Percentiles rank a stretch among this genome's conserved stretches.
phyloP scores from a whole-genome alignment of 2,113 vertebrate species.

The Cochlearius cochlearius region DNA sequence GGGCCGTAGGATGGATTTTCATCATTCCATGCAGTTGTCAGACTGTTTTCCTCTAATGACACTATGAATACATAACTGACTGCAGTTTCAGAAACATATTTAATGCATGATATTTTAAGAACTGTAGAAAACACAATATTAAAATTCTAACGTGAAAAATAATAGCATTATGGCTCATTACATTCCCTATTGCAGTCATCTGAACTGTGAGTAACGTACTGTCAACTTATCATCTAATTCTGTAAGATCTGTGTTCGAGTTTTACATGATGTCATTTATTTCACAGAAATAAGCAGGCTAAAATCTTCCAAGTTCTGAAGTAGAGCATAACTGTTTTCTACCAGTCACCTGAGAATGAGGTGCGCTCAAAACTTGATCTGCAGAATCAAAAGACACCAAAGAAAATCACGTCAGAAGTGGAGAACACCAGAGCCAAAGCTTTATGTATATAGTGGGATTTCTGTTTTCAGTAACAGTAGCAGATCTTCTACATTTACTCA shows the following conservation, averaged over 20 bases:
- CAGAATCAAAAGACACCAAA: not conserved
- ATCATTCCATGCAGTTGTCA: constrained; percentile 36
- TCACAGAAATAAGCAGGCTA: constrained; percentile 23
- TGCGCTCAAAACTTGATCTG: not conserved
- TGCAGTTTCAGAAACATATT: constrained; percentile 54
- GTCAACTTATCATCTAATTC: constrained; percentile 58
- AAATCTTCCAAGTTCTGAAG: constrained; percentile 16
- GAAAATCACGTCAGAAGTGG: not conserved
- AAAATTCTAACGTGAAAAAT: constrained; percentile 74
- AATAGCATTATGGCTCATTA: constrained; percentile 73
- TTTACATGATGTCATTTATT: constrained; percentile 64
- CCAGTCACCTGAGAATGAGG: constrained; percentile 5
- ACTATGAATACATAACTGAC: constrained; percentile 47
- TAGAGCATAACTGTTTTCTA: not conserved
- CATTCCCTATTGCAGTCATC: constrained; percentile 52
- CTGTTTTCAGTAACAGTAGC: not conserved
- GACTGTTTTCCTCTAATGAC: constrained; percentile 43
- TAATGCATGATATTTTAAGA: constrained; percentile 72
- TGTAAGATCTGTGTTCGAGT: constrained; percentile 51
- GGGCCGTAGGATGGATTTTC: not conserved
- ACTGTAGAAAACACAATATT: constrained; percentile 67
- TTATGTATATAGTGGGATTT: not conserved
- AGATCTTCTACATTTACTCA: not conserved
- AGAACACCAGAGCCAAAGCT: not conserved
- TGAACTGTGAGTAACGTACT: constrained; percentile 70